A percentile compares a stretch with the other conserved stretches of the same genome.
These are phyloP conservation scores for Holothuria leucospilota DNA, from an alignment of 53 echinoderm and acorn worm genomes.

Conservation along the genomic window DNA sequence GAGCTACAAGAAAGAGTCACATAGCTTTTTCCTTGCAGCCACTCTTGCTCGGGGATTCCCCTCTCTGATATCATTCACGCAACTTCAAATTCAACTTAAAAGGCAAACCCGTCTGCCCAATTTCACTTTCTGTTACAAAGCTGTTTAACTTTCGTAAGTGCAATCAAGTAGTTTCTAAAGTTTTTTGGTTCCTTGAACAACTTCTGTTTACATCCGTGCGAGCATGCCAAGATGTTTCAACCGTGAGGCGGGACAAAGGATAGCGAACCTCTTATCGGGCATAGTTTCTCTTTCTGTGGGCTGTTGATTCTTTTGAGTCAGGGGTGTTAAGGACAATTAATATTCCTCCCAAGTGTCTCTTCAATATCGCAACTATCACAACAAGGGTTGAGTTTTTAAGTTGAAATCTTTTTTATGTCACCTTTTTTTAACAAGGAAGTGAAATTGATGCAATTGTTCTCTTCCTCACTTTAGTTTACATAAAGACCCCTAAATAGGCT, in stretches of 20 bases:
- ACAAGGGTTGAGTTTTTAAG: slow-evolving; percentile 28
- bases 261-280: slow-evolving; percentile 16
- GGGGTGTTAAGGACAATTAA: slow-evolving; percentile 35
- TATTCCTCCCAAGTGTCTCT: slow-evolving; percentile 31
- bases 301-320: slow-evolving; percentile 6
- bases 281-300: slow-evolving; percentile 40
- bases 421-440: slow-evolving; percentile 43
- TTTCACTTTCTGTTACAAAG: slow-evolving; percentile 43
- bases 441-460: slow-evolving; percentile 12
- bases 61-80: neutral
- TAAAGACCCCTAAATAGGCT: no score
- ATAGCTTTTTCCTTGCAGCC: no score
- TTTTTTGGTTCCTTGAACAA: slow-evolving; percentile 29
- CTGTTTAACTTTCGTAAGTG: slow-evolving; percentile 43
- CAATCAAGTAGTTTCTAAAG: slow-evolving; percentile 49
- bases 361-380: slow-evolving; percentile 30
- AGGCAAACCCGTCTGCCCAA: neutral
- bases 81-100: slow-evolving; percentile 3
- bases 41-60: slow-evolving; percentile 23
- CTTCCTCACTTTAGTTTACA: neutral
- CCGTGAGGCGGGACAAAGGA: slow-evolving; percentile 22
- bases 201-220: slow-evolving; percentile 20
- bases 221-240: slow-evolving; percentile 18
- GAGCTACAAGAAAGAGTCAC: no score
- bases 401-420: slow-evolving; percentile 4